Conservation (phyloP, 2,113 vertebrate genomes). For the Podarcis raffonei region DNA sequence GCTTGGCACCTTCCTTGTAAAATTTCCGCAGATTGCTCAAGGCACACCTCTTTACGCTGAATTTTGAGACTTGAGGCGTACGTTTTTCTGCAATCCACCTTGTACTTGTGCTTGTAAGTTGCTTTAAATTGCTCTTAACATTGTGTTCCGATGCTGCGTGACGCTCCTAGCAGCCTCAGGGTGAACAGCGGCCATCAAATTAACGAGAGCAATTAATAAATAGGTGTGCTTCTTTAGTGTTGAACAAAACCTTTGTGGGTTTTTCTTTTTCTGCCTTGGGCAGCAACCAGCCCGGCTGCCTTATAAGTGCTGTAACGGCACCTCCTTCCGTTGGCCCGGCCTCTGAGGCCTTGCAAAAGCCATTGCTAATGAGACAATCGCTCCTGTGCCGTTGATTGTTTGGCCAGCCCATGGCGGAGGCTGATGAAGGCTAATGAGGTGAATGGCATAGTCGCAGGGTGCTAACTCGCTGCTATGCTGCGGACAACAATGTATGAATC, state of each 20-base stretch:
- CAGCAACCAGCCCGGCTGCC: neutral
- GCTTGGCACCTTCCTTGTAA: too few relatives aligned
- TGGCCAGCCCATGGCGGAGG: neutral
- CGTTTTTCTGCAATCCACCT: too few relatives aligned
- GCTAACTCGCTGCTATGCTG: constrained; percentile 17
- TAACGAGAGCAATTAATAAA: too few relatives aligned
- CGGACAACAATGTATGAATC: neutral
- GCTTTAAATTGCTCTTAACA: too few relatives aligned
- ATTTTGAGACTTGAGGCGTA: too few relatives aligned
- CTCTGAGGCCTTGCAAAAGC: neutral
- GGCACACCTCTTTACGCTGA: too few relatives aligned
- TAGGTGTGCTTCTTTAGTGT: neutral
- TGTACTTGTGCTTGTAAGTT: too few relatives aligned
- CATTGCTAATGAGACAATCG: neutral
- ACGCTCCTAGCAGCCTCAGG: neutral
- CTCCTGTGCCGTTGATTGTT: neutral
- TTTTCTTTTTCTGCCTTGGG: neutral
- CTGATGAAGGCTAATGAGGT: constrained; percentile 9
- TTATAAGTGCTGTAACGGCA: neutral
- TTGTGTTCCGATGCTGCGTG: too few relatives aligned
- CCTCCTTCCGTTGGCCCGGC: too few relatives aligned
- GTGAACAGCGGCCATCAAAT: too few relatives aligned
- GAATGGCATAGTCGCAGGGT: neutral
- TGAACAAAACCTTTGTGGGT: too few relatives aligned
- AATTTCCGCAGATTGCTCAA: too few relatives aligned